A percentile compares a stretch with the other conserved stretches of the same genome.
Conservation (phyloP, 2,888 invertebrate genomes). For the Xylota sylvarum region DNA sequence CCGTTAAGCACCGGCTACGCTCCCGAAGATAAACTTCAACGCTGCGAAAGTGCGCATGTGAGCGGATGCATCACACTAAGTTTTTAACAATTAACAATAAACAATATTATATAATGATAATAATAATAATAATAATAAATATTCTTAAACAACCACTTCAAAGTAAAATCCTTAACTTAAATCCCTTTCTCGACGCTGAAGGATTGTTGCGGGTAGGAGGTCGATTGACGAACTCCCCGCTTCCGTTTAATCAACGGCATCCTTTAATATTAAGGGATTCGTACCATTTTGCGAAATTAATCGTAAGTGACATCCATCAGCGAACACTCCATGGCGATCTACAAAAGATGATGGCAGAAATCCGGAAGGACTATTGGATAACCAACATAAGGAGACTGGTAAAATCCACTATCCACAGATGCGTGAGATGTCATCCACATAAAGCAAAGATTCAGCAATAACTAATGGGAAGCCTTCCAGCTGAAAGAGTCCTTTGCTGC, state of each 20-base stretch:
- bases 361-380: neutral
- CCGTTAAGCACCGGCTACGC: too few species aligned
- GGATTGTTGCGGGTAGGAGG: neutral
- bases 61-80: too few species aligned
- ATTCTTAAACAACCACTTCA: neutral
- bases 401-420: neutral
- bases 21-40: too few species aligned
- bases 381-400: neutral
- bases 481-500: neutral
- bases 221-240: neutral
- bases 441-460: constrained; percentile 3
- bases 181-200: neutral
- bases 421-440: neutral
- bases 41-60: too few species aligned
- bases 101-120: too few species aligned
- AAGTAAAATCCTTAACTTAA: neutral
- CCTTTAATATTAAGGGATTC: too few species aligned
- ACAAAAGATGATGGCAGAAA: neutral
- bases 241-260: constrained; percentile 7
- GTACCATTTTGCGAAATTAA: too few species aligned
- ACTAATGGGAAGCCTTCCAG: constrained; percentile 2
- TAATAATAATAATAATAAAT: too few species aligned
- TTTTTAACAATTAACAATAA: too few species aligned
- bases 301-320: too few species aligned
- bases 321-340: neutral